Evolutionary conservation across 2,113 vertebrate genomes (phyloP).

Genomic region (Erythrocercus mccallii): DNA sequence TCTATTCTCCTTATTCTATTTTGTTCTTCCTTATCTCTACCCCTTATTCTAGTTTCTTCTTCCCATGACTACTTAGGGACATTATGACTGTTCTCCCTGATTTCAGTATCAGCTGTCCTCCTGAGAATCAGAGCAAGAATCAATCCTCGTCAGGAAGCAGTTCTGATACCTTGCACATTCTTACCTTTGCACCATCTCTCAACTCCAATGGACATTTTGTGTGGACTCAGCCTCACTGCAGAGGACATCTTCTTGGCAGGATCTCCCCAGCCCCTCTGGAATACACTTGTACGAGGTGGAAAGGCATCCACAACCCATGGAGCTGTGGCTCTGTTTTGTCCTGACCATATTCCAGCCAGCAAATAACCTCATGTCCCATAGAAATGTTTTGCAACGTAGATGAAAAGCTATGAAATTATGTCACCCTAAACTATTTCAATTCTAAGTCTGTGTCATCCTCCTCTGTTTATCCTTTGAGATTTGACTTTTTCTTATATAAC

Average conservation of each 20-base stretch:
- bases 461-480: not conserved
- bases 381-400: not conserved
- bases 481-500: constrained; percentile 11
- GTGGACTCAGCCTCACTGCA: not conserved
- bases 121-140: not conserved
- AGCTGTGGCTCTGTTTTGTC: not conserved
- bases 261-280: not conserved
- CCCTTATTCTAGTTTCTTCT: not conserved
- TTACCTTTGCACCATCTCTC: not conserved
- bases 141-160: accelerated
- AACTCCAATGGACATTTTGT: not conserved
- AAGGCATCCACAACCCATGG: not conserved
- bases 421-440: not conserved
- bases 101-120: not conserved
- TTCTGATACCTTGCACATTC: not conserved
- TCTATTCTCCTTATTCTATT: not conserved
- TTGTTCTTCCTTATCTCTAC: not conserved
- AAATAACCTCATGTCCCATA: not conserved
- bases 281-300: not conserved
- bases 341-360: not conserved
- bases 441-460: not conserved
- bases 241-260: not conserved
- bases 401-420: not conserved
- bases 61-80: not conserved
- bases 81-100: not conserved